phyloP scores from a whole-genome alignment of 2,797 vertebrate genomes.

The Halcyon smyrnensis region DNA sequence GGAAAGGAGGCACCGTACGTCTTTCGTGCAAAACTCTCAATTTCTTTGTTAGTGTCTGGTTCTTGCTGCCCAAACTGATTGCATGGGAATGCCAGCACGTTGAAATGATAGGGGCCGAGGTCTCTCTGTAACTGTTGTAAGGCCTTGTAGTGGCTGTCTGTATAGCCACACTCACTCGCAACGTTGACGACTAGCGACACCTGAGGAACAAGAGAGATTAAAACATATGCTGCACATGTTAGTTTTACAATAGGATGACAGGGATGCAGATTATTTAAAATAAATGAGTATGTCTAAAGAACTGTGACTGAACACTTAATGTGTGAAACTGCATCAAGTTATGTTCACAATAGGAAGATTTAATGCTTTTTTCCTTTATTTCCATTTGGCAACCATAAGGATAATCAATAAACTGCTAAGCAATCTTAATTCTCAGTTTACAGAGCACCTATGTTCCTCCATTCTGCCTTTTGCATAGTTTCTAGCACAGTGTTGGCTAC shows the following conservation, averaged over 20 bases:
- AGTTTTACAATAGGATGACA: not conserved
- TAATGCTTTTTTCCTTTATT: not conserved
- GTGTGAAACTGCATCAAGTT: not conserved
- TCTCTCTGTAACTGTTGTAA: constrained; percentile 93
- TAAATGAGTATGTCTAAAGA: not conserved
- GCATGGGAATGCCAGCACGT: constrained; percentile 95
- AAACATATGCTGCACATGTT: not conserved
- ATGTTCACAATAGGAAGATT: not conserved
- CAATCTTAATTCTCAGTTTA: not conserved
- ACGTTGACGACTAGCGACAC: constrained; percentile 96
- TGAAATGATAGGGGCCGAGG: constrained; percentile 92
- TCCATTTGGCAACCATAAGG: not conserved
- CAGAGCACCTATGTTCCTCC: not conserved
- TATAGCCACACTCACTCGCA: constrained; percentile 95
- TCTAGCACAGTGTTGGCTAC: not conserved
- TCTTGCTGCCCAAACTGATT: constrained; percentile 98
- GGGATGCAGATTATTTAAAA: not conserved
- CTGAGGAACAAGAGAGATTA: constrained; percentile 71
- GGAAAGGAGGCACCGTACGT: constrained; percentile 91
- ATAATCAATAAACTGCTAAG: not conserved
- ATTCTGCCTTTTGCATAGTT: not conserved
- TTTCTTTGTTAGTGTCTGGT: constrained; percentile 92
- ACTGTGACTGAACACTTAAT: not conserved
- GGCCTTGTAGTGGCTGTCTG: constrained; percentile 90
- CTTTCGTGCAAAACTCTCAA: constrained; percentile 90